These are phyloP conservation scores for Myrmecobius fasciatus DNA, from an alignment of 2,113 vertebrate species.

Conservation along the genomic window DNA sequence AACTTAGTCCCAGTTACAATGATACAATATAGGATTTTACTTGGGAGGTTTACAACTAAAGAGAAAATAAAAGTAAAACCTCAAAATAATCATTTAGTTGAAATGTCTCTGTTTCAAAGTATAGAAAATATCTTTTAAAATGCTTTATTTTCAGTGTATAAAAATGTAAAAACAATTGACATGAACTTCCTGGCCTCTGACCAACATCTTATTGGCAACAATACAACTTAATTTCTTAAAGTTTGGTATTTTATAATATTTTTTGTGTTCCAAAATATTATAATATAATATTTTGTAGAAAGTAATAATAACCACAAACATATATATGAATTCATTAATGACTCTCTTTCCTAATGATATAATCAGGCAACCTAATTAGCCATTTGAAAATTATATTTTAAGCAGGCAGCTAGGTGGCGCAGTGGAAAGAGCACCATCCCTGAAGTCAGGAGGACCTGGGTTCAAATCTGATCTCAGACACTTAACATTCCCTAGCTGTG, in stretches of 20 bases:
- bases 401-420: too few species aligned
- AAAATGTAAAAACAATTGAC: slow-evolving; percentile 56
- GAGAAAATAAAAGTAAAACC: slow-evolving; percentile 24
- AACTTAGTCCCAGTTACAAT: slow-evolving; percentile 45
- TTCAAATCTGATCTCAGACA: too few species aligned
- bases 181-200: slow-evolving; percentile 36
- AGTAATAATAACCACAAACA: neutral
- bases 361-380: slow-evolving; percentile 26
- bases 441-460: too few species aligned
- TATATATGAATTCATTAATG: slow-evolving; percentile 2
- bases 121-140: slow-evolving; percentile 46
- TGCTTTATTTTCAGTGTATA: neutral
- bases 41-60: slow-evolving; percentile 41
- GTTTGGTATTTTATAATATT: slow-evolving; percentile 70
- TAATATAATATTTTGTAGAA: too few species aligned
- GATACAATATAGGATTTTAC: slow-evolving; percentile 60
- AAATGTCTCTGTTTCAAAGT: slow-evolving; percentile 19
- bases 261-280: too few species aligned
- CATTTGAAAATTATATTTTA: slow-evolving; percentile 54
- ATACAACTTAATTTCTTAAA: slow-evolving; percentile 55
- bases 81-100: slow-evolving; percentile 50
- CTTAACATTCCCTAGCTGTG: too few species aligned
- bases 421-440: too few species aligned
- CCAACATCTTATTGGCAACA: slow-evolving; percentile 43
- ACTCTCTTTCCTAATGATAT: slow-evolving; percentile 37